Conservation (phyloP, 2,888 invertebrate species). For the Pollenia labialis region DNA sequence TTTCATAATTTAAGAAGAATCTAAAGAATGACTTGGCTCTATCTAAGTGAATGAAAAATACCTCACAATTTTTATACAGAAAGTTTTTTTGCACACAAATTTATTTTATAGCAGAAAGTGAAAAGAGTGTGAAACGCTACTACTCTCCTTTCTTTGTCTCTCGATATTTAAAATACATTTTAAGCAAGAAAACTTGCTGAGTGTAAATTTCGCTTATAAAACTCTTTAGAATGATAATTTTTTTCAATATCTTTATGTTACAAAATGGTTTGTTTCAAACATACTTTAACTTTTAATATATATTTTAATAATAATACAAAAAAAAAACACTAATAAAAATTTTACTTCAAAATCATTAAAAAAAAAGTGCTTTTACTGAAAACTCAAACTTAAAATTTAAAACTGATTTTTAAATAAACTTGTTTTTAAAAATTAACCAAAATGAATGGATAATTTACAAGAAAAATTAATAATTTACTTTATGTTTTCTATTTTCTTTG, state of each 20-base stretch:
- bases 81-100: no score
- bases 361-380: conserved; percentile 3
- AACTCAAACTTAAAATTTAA: background rate
- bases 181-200: no score
- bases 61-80: no score
- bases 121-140: no score
- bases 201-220: no score
- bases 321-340: conserved; percentile 12
- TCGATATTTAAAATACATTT: no score
- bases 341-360: conserved; percentile 42
- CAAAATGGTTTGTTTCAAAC: background rate
- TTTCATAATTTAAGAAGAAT: no score
- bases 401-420: conserved; percentile 24
- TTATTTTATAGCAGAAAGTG: no score
- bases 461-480: conserved; percentile 20
- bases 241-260: background rate
- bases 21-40: no score
- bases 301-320: conserved; percentile 19
- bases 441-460: conserved; percentile 52
- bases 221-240: no score
- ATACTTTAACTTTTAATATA: conserved; percentile 55
- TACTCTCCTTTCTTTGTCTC: no score
- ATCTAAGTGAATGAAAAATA: no score
- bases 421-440: conserved; percentile 66
- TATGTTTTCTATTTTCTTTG: conserved; percentile 69